A percentile compares a stretch with the other conserved stretches of the same genome.
Conservation (phyloP, 2,113 vertebrate genomes). For the Urocitellus parryii region DNA sequence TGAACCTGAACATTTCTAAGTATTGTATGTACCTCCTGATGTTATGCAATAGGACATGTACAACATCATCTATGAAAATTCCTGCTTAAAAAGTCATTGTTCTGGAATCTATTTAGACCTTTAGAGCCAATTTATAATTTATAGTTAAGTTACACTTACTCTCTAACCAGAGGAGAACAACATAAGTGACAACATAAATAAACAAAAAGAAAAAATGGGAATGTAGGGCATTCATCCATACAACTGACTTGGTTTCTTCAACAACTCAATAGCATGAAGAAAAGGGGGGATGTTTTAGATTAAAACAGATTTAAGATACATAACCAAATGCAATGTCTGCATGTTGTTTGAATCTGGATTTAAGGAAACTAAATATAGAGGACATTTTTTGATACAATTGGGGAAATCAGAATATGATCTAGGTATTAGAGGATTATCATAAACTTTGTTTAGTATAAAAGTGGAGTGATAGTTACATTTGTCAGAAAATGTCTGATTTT, state of each 20-base stretch:
- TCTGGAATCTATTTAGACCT: not conserved
- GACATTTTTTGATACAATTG: conserved; percentile 51
- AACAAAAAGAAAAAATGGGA: conserved; percentile 46
- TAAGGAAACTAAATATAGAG: conserved; percentile 49
- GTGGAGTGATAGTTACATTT: not conserved
- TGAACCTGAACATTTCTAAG: conserved; percentile 9
- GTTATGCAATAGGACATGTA: not conserved
- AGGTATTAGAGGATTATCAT: conserved; percentile 1
- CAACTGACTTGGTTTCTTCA: conserved; percentile 22
- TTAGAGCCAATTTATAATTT: conserved; percentile 23
- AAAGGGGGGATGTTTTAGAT: conserved; percentile 23
- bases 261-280: not conserved
- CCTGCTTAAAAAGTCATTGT: conserved; percentile 14
- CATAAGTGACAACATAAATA: not conserved
- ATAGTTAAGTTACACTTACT: conserved; percentile 12
- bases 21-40: not conserved
- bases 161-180: not conserved
- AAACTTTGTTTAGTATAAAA: conserved; percentile 55
- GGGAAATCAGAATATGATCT: conserved; percentile 37
- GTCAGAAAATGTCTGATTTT: not conserved
- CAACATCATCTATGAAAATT: not conserved
- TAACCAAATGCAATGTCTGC: not conserved
- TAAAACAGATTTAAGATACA: conserved; percentile 46
- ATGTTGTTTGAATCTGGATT: conserved; percentile 49
- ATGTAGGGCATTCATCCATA: not conserved